A percentile compares a stretch with the other conserved stretches of the same genome.
Conservation (phyloP, 2,113 vertebrate genomes). For the Odontesthes bonariensis region DNA sequence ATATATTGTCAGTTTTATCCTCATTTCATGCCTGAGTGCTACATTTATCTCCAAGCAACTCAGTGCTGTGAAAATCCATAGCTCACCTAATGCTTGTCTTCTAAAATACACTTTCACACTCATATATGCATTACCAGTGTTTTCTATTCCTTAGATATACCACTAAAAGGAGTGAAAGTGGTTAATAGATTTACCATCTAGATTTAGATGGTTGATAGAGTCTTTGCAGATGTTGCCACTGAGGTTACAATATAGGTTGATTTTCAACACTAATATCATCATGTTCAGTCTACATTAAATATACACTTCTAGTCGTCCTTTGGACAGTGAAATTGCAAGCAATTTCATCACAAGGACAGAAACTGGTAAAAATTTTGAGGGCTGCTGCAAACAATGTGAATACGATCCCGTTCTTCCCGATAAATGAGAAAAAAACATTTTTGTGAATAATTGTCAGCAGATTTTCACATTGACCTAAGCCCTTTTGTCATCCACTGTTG, state of each 20-base stretch:
- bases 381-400: background rate
- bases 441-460: background rate
- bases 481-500: background rate
- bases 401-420: background rate
- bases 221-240: too few relatives aligned
- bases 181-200: too few relatives aligned
- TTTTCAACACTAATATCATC: too few relatives aligned
- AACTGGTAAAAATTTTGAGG: background rate
- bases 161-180: too few relatives aligned
- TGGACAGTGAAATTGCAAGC: too few relatives aligned
- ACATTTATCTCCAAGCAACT: background rate
- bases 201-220: too few relatives aligned
- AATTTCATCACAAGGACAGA: background rate
- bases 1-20: background rate
- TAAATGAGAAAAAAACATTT: background rate
- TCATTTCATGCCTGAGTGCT: constrained; percentile 19
- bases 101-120: background rate
- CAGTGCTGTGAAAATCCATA: background rate
- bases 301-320: too few relatives aligned
- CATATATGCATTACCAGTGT: too few relatives aligned
- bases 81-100: background rate
- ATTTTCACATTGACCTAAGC: background rate
- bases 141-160: too few relatives aligned
- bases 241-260: too few relatives aligned
- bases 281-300: too few relatives aligned